Conservation (phyloP, 2,888 invertebrate species). For the Rhorus exstirpatorius region DNA sequence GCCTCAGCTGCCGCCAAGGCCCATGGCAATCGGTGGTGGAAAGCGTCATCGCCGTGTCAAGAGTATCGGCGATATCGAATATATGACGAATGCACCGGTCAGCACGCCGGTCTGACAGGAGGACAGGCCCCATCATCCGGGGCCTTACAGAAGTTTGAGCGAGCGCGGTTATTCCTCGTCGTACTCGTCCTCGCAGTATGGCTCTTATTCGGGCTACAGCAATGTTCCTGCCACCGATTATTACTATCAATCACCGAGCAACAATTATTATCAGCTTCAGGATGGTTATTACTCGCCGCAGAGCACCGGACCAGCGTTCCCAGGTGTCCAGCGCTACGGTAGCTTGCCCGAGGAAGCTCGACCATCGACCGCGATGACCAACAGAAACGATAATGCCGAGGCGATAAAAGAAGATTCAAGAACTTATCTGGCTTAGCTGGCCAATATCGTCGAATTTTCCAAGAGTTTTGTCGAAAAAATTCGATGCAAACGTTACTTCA, state of each 20-base stretch:
- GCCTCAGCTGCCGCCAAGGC: constrained; percentile 85
- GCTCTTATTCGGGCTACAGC: constrained; percentile 83
- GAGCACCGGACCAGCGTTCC: constrained; percentile 81
- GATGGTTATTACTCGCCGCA: constrained; percentile 84
- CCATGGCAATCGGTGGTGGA: constrained; percentile 83
- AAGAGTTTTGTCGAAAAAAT: constrained; percentile 63
- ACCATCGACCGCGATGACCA: constrained; percentile 77
- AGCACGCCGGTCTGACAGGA: constrained; percentile 85
- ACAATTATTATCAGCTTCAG: constrained; percentile 81
- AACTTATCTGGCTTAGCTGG: constrained; percentile 76
- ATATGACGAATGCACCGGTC: constrained; percentile 82
- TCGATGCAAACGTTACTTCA: constrained; percentile 40
- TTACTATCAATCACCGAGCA: constrained; percentile 78
- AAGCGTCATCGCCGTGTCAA: constrained; percentile 90
- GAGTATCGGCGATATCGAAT: constrained; percentile 92
- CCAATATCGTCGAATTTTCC: constrained; percentile 60
- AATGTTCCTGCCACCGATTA: constrained; percentile 80
- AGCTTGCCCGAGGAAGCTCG: constrained; percentile 84
- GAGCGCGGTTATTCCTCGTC: constrained; percentile 84
- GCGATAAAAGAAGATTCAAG: constrained; percentile 72
- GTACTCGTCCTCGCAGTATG: constrained; percentile 81
- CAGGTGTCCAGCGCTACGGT: constrained; percentile 83
- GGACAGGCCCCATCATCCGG: constrained; percentile 83
- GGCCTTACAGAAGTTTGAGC: constrained; percentile 85
- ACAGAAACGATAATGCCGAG: constrained; percentile 71